These are phyloP conservation scores for Drosophila equinoxialis DNA, from an alignment of 1,140 invertebrate species.

Conservation along the genomic window DNA sequence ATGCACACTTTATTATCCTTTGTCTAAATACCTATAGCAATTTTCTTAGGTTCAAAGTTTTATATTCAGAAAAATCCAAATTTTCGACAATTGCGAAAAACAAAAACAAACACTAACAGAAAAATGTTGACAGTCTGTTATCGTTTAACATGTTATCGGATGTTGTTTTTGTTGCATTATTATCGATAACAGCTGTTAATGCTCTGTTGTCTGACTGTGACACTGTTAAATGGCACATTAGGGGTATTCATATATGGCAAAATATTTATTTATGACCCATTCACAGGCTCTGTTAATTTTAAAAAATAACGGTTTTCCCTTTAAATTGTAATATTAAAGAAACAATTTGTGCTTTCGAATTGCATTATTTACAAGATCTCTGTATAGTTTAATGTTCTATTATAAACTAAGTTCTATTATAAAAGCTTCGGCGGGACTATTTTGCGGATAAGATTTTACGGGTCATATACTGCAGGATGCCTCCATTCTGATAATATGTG, in stretches of 20 bases:
- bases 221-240: neutral
- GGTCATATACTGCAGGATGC: constrained; percentile 99
- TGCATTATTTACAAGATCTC: neutral
- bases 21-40: neutral
- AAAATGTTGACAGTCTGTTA: neutral
- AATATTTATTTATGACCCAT: neutral
- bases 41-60: neutral
- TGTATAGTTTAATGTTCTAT: no score
- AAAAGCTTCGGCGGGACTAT: no score
- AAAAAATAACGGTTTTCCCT: neutral
- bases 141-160: neutral
- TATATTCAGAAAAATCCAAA: neutral
- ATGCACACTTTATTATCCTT: neutral
- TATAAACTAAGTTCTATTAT: no score
- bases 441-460: constrained; percentile 87
- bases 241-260: neutral
- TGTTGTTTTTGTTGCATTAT: neutral
- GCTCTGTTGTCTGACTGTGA: no score
- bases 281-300: neutral
- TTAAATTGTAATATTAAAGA: neutral
- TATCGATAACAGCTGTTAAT: no score
- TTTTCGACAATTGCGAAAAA: constrained; percentile 12
- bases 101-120: constrained; percentile 13
- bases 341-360: neutral
- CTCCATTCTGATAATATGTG: constrained; percentile 95